Evolutionary conservation across 2,888 invertebrate genomes (phyloP).

Genomic region (Tachina grossa): DNA sequence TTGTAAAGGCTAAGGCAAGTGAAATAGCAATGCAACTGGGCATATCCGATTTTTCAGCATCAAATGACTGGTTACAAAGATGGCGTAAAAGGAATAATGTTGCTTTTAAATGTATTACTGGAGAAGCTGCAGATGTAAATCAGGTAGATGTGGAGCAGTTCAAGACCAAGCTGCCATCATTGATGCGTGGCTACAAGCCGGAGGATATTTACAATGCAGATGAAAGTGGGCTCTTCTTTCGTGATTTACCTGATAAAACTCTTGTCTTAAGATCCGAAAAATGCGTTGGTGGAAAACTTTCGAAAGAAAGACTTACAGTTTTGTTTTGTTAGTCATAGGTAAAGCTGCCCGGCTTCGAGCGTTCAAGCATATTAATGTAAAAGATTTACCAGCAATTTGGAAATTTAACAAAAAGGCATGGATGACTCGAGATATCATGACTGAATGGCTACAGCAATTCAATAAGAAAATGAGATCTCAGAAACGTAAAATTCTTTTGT

Average conservation of each 20-base stretch:
- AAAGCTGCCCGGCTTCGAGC: conserved; percentile 63
- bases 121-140: background rate
- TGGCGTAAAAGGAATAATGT: background rate
- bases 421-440: conserved; percentile 71
- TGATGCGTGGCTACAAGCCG: background rate
- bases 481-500: conserved; percentile 19
- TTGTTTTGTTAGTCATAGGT: conserved; percentile 73
- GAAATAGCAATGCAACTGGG: background rate
- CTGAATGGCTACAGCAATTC: conserved; percentile 8
- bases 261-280: conserved; percentile 73
- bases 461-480: conserved; percentile 25
- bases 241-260: conserved; percentile 75
- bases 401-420: conserved; percentile 70
- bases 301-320: conserved; percentile 74
- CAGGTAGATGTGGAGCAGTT: background rate
- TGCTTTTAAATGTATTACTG: conserved; percentile 8
- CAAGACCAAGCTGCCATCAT: background rate
- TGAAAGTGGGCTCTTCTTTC: conserved; percentile 76
- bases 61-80: background rate
- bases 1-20: conserved; percentile 1
- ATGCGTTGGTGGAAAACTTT: conserved; percentile 74
- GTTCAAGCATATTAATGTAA: conserved; percentile 49
- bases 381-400: conserved; percentile 65
- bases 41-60: background rate
- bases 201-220: conserved; percentile 67